Conservation (phyloP, 2,888 invertebrate species). For the Calameuta pallipes region DNA sequence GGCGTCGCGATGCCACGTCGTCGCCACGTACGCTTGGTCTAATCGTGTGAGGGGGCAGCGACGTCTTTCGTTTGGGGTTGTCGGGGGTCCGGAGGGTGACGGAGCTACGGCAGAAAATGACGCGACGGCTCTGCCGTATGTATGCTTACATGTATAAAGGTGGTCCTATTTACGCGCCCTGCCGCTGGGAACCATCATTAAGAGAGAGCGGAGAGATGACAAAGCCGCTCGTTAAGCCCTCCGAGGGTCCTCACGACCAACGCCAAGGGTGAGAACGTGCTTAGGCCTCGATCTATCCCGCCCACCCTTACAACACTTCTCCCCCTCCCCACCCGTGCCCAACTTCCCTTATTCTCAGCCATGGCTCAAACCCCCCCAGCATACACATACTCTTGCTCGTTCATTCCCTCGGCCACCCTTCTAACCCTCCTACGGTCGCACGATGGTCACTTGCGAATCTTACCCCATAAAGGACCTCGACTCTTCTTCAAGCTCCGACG, state of each 20-base stretch:
- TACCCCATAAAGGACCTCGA: constrained; percentile 19
- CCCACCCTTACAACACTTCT: constrained; percentile 46
- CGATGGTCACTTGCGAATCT: constrained; percentile 52
- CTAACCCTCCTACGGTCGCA: constrained; percentile 13
- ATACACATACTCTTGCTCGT: constrained; percentile 9
- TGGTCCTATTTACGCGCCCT: constrained; percentile 44
- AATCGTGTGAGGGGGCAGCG: not conserved
- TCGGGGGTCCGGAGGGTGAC: not conserved
- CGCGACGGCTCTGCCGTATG: not conserved
- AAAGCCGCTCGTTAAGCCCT: constrained; percentile 66
- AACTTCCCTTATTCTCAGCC: constrained; percentile 28
- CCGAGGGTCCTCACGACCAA: constrained; percentile 62
- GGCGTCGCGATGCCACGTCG: constrained; percentile 4
- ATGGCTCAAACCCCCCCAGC: constrained; percentile 14
- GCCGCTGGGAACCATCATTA: constrained; percentile 56
- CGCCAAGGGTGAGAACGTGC: constrained; percentile 67
- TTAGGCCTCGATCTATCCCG: constrained; percentile 59
- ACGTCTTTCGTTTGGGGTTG: constrained; percentile 16
- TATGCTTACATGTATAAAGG: constrained; percentile 12
- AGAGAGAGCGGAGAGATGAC: constrained; percentile 57
- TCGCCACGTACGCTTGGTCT: not conserved
- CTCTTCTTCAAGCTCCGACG: constrained; percentile 3
- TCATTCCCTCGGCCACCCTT: constrained; percentile 39
- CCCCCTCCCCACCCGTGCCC: constrained; percentile 41
- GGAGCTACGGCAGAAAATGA: not conserved